Base-by-base conservation (phyloP, 2,888 invertebrate genomes). In the Nesidiocoris tenuis region DNA sequence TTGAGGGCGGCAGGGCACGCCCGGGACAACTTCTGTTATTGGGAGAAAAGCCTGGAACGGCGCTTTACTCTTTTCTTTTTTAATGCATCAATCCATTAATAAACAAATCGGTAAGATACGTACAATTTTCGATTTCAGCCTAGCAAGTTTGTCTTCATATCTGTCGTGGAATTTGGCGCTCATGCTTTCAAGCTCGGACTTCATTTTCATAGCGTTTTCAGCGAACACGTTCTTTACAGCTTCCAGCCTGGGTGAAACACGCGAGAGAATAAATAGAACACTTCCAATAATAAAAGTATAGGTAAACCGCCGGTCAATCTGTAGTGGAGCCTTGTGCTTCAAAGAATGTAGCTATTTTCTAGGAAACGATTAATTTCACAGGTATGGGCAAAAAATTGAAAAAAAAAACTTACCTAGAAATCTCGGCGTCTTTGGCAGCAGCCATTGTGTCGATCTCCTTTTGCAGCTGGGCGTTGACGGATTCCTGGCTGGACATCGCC, bases 71-170 rank as follows among this genome's bases (percentile, higher is more conserved):
- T n/a, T n/a, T n/a, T n/a, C n/a, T n/a, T n/a, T n/a, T n/a, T n/a
- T n/a, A n/a, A n/a, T n/a, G n/a, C n/a, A n/a, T n/a, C n/a, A n/a
- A n/a, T n/a, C n/a, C n/a, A n/a, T n/a, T n/a, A n/a, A n/a, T n/a
- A n/a, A n/a, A n/a, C n/a, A n/a, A n/a, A n/a, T n/a, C n/a, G n/a
- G n/a, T 39, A 63, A 63, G 16, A 63, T 17, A 65, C 65, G 9
- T 71, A 72, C 72, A 61, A 72, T 61, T 63, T 72, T 72, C 16
- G 18, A 25, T 22, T 72, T 72, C 39, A 72, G 21, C 22, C 61
- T 61, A 5, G 54, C 63, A n/a, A 72, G 57, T 21, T 72, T 72
- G 12, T 39, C 22, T 54, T 72, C 72, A n/a, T 72, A 72, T 19
- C 61, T 61, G 7, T 54, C 16, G 3, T 54, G 61, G 12, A 72